Base-by-base conservation (phyloP, 2,113 vertebrate genomes). In the Bos javanicus region DNA sequence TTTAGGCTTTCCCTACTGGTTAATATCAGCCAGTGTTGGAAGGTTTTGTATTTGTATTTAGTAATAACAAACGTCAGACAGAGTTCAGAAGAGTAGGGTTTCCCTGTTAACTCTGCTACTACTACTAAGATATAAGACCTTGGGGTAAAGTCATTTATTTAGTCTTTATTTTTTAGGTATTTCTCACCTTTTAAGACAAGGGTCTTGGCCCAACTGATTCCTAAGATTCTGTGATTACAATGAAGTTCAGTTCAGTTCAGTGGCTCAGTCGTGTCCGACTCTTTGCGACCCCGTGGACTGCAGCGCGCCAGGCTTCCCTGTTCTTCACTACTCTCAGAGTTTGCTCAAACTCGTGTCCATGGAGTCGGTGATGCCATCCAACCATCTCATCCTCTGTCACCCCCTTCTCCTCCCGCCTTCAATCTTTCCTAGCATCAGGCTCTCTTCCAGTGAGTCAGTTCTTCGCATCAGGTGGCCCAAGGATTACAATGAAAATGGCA, bases 281-380 rank as follows among this genome's bases (percentile, higher is more conserved):
- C n/a, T 39, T 71, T 39, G n/a, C 2, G 3, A 12, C 67, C 67
- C n/a, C 67, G 6, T 39, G 67, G 9, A 71, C 67, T 39, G 10
- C n/a, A 39, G 67, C 19, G 39, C 0, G 5, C n/a, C n/a, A 71
- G n/a, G 10, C 67, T 2, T 71, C n/a, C 36, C n/a, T 71, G 67
- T 6, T 5, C n/a, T 39, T 71, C 67, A 12, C n/a, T 21, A 39
- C n/a, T 71, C 9, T 10, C 67, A 39, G n/a, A 71, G n/a, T 2
- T 23, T 39, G n/a, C 19, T 71, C n/a, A 71, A 39, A 39, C 67
- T 39, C n/a, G 2, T 23, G 67, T 71, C 67, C 67, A 39, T 23
- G 21, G n/a, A 39, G 67, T 71, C 0, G 1, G 67, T 39, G 67
- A 71, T 71, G 67, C 19, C 19, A 12, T 36, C n/a, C 67, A 71